These are phyloP conservation scores for Naja naja DNA, from an alignment of 2,113 vertebrate genomes.

Conservation along the genomic window DNA sequence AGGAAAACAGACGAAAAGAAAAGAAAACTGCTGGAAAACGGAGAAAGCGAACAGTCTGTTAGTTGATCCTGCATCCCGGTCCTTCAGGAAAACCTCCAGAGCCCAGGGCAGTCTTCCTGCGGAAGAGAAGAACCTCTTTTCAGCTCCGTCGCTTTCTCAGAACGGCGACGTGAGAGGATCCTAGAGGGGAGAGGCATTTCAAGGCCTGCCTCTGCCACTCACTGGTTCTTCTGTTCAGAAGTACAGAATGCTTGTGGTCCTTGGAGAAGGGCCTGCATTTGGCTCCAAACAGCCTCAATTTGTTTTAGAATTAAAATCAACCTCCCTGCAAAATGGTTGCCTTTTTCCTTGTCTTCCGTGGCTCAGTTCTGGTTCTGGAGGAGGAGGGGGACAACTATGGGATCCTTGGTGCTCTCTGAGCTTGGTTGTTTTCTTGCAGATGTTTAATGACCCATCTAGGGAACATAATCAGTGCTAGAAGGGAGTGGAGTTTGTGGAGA, in stretches of 20 bases:
- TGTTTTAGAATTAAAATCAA: slow-evolving; percentile 67
- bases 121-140: slow-evolving; percentile 34
- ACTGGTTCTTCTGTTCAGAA: neutral
- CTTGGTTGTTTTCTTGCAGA: no score
- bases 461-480: no score
- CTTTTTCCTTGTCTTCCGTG: slow-evolving; percentile 10
- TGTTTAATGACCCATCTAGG: no score
- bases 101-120: slow-evolving; percentile 31
- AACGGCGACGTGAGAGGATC: slow-evolving; percentile 30
- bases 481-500: no score
- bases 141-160: slow-evolving; percentile 50
- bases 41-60: slow-evolving; percentile 67
- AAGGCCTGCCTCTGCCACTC: slow-evolving; percentile 5
- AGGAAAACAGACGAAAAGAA: slow-evolving; percentile 78
- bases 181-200: slow-evolving; percentile 22
- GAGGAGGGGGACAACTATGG: no score
- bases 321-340: slow-evolving; percentile 48
- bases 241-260: slow-evolving; percentile 14
- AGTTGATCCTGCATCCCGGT: neutral
- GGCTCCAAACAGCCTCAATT: slow-evolving; percentile 55
- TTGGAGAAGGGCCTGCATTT: slow-evolving; percentile 50
- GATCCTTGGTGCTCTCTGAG: no score
- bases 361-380: neutral
- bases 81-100: neutral
- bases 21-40: slow-evolving; percentile 79